Evolutionary conservation across 2,113 vertebrate species (phyloP).

Genomic region (Polypterus senegalus): DNA sequence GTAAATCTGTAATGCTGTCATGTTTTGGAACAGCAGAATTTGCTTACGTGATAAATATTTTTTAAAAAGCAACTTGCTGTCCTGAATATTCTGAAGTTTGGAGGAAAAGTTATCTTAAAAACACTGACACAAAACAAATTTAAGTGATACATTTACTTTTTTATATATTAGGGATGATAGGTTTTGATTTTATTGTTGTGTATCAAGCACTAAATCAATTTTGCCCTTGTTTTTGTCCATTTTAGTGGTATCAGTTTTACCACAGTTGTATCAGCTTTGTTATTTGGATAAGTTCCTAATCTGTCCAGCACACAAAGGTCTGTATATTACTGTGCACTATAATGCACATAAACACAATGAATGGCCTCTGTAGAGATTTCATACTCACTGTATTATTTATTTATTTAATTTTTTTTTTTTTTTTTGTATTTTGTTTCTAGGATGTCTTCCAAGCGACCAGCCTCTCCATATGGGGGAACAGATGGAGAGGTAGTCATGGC

Average conservation of each 20-base stretch:
- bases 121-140: too few relatives aligned
- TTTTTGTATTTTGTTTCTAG: constrained; percentile 85
- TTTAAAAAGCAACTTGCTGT: too few relatives aligned
- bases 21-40: too few relatives aligned
- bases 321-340: constrained; percentile 70
- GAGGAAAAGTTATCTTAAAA: too few relatives aligned
- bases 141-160: too few relatives aligned
- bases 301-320: constrained; percentile 65
- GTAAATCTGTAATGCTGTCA: too few relatives aligned
- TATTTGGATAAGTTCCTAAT: constrained; percentile 71
- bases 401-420: constrained; percentile 53
- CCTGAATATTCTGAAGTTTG: too few relatives aligned
- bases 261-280: constrained; percentile 52
- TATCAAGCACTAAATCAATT: background rate
- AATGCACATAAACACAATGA: constrained; percentile 73
- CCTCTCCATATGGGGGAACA: constrained; percentile 99
- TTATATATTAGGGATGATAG: too few relatives aligned
- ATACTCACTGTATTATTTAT: constrained; percentile 35
- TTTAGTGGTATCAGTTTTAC: constrained; percentile 4
- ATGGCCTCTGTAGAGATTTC: constrained; percentile 72
- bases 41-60: too few relatives aligned
- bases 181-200: too few relatives aligned
- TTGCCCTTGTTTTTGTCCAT: constrained; percentile 54
- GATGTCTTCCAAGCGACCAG: constrained; percentile 99
- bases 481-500: constrained; percentile 99